A percentile compares a stretch with the other conserved stretches of the same genome.
Conservation (phyloP, 2,888 invertebrate genomes). For the Tinea semifulvella region DNA sequence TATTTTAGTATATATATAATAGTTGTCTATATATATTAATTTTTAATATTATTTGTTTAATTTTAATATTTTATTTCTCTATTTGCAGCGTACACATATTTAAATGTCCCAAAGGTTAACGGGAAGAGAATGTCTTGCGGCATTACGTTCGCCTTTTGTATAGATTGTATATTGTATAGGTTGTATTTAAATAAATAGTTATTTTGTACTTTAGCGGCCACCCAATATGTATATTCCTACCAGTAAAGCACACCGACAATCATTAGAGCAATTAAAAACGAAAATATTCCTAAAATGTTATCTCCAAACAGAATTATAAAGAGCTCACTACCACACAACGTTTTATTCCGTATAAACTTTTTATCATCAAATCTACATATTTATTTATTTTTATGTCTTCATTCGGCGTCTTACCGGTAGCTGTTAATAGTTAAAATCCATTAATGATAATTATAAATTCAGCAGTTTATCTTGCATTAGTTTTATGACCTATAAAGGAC, state of each 20-base stretch:
- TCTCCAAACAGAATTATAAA: conserved; percentile 1
- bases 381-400: conserved; percentile 64
- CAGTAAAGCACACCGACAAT: conserved; percentile 9
- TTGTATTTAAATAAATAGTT: too few relatives aligned
- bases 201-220: too few relatives aligned
- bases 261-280: conserved; percentile 11
- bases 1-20: too few relatives aligned
- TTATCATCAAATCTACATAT: conserved; percentile 55
- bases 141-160: too few relatives aligned
- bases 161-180: too few relatives aligned
- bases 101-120: too few relatives aligned
- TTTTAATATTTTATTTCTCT: too few relatives aligned
- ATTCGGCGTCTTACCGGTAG: conserved; percentile 62
- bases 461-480: conserved; percentile 53
- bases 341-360: conserved; percentile 45
- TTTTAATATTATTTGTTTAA: too few relatives aligned
- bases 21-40: too few relatives aligned
- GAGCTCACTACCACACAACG: conserved; percentile 30
- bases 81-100: too few relatives aligned
- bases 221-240: conserved; percentile 10
- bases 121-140: too few relatives aligned
- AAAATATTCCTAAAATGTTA: conserved; percentile 11
- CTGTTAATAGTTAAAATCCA: conserved; percentile 60
- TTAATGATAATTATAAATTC: conserved; percentile 63
- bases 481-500: conserved; percentile 55